phyloP scores from a whole-genome alignment of 2,797 vertebrate species.

The Linurgus olivaceus region DNA sequence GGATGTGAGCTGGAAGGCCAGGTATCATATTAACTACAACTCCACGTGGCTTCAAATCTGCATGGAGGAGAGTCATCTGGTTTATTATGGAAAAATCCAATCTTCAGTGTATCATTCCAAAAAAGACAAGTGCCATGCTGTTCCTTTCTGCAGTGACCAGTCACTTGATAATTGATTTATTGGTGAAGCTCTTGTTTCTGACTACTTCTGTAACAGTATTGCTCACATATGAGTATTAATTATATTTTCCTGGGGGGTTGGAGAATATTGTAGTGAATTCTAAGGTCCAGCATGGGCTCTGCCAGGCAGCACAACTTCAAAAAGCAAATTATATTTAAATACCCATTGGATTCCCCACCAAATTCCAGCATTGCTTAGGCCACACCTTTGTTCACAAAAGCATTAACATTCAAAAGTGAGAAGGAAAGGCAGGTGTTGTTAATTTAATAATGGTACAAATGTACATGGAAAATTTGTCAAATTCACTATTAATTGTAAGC shows the following conservation, averaged over 20 bases:
- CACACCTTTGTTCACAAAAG: not conserved
- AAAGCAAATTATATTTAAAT: not conserved
- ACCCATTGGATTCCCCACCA: not conserved
- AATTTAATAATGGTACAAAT: not conserved
- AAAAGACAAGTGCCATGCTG: not conserved
- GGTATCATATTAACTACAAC: slow-evolving; percentile 97
- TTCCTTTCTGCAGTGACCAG: not conserved
- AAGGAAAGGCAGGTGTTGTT: not conserved
- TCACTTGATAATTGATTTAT: not conserved
- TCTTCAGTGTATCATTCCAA: not conserved
- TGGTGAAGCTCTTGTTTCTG: not conserved
- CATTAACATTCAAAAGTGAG: not conserved
- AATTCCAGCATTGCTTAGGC: not conserved
- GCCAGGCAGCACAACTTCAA: not conserved
- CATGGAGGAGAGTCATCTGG: not conserved
- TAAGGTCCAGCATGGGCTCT: not conserved
- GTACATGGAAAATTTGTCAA: not conserved
- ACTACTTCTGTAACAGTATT: not conserved
- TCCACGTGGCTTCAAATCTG: slow-evolving; percentile 92
- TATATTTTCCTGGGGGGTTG: not conserved
- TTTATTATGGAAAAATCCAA: not conserved
- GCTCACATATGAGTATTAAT: not conserved
- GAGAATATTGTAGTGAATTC: not conserved
- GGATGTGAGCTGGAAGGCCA: slow-evolving; percentile 87
- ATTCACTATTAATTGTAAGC: not conserved